Conservation (phyloP, 2,797 vertebrate species). For the Enteromius treurensis region DNA sequence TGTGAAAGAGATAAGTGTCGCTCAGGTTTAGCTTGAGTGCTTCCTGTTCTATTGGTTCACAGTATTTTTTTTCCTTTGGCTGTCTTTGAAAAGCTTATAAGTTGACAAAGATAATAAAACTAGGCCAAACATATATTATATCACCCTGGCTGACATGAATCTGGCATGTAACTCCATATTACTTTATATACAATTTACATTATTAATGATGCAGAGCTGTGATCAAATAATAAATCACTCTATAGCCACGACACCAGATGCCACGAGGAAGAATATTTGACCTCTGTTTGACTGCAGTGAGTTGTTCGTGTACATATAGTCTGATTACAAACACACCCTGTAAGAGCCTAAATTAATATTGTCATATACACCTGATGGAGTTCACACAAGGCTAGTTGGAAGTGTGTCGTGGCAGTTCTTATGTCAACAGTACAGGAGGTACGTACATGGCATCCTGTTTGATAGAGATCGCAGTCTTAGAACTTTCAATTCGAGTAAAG, state of each 20-base stretch:
- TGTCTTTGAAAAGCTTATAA: slow-evolving; percentile 24
- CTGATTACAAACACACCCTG: neutral
- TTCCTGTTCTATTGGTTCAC: neutral
- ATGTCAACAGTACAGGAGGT: slow-evolving; percentile 5
- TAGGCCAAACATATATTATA: slow-evolving; percentile 39
- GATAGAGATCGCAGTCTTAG: neutral
- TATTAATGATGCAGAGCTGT: slow-evolving; percentile 77
- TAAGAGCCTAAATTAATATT: neutral
- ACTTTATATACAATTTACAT: slow-evolving; percentile 68
- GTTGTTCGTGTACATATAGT: neutral
- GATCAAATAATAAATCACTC: slow-evolving; percentile 75
- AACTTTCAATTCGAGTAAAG: neutral
- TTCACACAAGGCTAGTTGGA: neutral
- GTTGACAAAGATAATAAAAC: slow-evolving; percentile 30
- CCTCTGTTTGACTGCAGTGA: neutral
- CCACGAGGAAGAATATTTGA: slow-evolving; percentile 29
- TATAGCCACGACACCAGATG: slow-evolving; percentile 40
- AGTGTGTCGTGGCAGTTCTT: neutral
- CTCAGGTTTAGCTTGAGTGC: neutral
- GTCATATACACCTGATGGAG: neutral
- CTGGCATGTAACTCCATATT: slow-evolving; percentile 73
- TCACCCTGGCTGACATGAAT: slow-evolving; percentile 69
- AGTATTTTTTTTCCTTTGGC: slow-evolving; percentile 24
- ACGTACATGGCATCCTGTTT: neutral
- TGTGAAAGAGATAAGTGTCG: neutral